Percentiles rank a stretch among this genome's conserved stretches.
Conservation (phyloP, 35 echinoderm and acorn worm species). For the Acanthaster planci region DNA sequence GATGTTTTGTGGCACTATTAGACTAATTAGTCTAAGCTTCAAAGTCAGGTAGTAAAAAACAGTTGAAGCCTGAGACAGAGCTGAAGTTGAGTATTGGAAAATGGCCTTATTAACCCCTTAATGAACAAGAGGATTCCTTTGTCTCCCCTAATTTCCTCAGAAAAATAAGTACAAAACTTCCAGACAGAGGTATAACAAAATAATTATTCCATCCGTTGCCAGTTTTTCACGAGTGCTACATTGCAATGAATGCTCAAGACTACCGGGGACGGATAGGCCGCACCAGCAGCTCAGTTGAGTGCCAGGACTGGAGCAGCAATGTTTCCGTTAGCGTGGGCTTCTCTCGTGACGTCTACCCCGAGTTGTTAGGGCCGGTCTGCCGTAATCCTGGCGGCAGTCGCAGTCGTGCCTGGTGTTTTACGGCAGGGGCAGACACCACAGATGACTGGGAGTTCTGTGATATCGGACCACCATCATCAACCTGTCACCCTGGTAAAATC, state of each 20-base stretch:
- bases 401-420: neutral
- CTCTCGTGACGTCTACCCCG: neutral
- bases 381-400: neutral
- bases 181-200: neutral
- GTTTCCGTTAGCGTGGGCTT: neutral
- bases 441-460: neutral
- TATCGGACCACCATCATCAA: neutral
- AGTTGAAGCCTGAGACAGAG: too few species aligned
- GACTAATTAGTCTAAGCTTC: too few species aligned
- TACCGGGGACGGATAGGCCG: neutral
- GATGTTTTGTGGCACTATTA: too few species aligned
- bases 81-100: too few species aligned
- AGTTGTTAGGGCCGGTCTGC: neutral
- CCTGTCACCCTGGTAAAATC: neutral
- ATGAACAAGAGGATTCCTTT: too few species aligned
- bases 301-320: neutral
- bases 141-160: too few species aligned
- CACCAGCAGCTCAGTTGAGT: neutral
- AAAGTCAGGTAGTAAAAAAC: too few species aligned
- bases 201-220: neutral
- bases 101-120: too few species aligned
- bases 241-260: neutral
- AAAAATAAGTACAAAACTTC: too few species aligned
- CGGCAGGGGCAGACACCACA: neutral
- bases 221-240: constrained; percentile 4